These are phyloP conservation scores for Holothuria glaberrima DNA, from an alignment of 35 echinoderm and acorn worm genomes.

Conservation along the genomic window DNA sequence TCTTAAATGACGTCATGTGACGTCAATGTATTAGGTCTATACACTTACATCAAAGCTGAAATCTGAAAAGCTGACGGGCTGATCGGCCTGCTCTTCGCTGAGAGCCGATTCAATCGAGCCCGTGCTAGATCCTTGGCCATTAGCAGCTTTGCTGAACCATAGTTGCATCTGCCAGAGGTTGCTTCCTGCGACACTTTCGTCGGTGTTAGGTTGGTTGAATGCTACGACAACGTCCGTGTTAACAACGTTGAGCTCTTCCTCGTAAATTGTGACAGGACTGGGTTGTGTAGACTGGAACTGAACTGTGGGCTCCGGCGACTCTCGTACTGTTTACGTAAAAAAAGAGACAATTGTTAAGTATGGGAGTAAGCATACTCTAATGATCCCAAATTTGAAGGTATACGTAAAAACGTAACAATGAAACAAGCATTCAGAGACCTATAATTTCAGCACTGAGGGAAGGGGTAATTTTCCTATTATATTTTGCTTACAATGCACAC, in stretches of 20 bases:
- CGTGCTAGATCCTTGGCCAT: conserved; percentile 27
- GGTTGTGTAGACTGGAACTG: conserved; percentile 37
- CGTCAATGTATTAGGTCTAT: no score
- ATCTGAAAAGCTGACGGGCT: conserved; percentile 24
- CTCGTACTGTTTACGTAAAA: background rate
- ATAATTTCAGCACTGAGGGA: no score
- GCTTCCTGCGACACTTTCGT: background rate
- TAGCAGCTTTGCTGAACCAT: conserved; percentile 38
- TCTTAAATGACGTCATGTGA: no score
- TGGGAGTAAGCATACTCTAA: no score
- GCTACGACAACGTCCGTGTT: conserved; percentile 25
- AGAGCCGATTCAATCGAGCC: conserved; percentile 33
- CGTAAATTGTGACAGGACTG: conserved; percentile 24
- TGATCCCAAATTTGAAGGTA: no score
- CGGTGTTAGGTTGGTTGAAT: conserved; percentile 28
- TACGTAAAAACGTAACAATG: no score
- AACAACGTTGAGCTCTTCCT: conserved; percentile 38
- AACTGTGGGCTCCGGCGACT: conserved; percentile 23
- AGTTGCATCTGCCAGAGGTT: conserved; percentile 54
- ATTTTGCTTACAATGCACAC: no score
- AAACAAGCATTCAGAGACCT: background rate
- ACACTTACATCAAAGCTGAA: conserved; percentile 33
- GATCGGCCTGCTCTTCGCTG: conserved; percentile 33
- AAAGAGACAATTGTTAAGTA: background rate
- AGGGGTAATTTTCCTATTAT: no score